Evolutionary conservation across 2,797 vertebrate species (phyloP).

Genomic region (Catamblyrhynchus diadema): DNA sequence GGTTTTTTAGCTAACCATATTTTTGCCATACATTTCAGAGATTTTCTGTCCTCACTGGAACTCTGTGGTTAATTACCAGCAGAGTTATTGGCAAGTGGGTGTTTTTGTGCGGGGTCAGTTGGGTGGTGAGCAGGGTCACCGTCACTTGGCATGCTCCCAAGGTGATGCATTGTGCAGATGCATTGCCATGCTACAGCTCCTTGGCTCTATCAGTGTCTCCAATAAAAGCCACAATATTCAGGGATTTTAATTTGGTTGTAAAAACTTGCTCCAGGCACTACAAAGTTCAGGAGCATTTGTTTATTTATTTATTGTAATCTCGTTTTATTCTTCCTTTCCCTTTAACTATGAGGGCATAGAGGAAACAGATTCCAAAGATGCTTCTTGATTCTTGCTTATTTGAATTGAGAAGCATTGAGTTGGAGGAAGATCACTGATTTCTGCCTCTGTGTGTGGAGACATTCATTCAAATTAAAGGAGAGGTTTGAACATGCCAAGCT

Average conservation of each 20-base stretch:
- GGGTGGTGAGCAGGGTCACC: neutral
- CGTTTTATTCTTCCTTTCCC: neutral
- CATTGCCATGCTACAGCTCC: neutral
- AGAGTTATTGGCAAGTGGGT: neutral
- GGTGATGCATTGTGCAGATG: neutral
- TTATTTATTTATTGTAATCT: neutral
- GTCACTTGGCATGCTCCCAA: neutral
- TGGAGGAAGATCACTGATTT: neutral
- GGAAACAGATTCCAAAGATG: neutral
- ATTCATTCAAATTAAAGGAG: neutral
- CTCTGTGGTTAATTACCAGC: neutral
- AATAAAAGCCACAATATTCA: neutral
- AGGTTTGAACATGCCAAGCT: neutral
- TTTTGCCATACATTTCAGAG: neutral
- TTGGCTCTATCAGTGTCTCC: neutral
- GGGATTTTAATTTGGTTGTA: neutral
- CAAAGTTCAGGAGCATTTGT: fast-evolving
- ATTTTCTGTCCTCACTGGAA: neutral
- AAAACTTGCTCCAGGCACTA: neutral
- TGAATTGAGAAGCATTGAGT: neutral
- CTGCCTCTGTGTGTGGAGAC: neutral
- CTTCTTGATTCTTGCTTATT: neutral
- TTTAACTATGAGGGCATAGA: neutral
- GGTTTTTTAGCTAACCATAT: neutral
- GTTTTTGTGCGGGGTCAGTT: neutral